A percentile compares a stretch with the other conserved stretches of the same genome.
Conservation (phyloP, 2,888 invertebrate genomes). For the Beris chalybata region DNA sequence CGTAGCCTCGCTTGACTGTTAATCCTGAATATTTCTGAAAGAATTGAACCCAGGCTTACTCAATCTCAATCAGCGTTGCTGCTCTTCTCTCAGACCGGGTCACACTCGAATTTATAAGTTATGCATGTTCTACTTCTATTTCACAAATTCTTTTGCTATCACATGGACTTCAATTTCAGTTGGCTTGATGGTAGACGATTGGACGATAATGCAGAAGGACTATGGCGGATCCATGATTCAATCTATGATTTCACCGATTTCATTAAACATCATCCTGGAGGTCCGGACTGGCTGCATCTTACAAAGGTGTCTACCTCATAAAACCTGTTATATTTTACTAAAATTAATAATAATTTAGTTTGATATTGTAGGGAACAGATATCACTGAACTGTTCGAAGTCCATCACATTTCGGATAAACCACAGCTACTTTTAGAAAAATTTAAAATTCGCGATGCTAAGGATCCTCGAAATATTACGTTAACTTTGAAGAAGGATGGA, state of each 20-base stretch:
- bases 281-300: slow-evolving; percentile 71
- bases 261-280: slow-evolving; percentile 81
- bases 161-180: slow-evolving; percentile 40
- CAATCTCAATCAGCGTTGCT: too few species aligned
- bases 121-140: too few species aligned
- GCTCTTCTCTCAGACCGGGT: too few species aligned
- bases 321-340: not conserved
- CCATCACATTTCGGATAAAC: slow-evolving; percentile 66
- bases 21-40: too few species aligned
- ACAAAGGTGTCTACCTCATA: slow-evolving; percentile 61
- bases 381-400: slow-evolving; percentile 79
- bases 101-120: too few species aligned
- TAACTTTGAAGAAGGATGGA: slow-evolving; percentile 72
- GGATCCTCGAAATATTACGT: slow-evolving; percentile 68
- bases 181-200: slow-evolving; percentile 68
- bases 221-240: slow-evolving; percentile 75
- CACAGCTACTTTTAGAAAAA: slow-evolving; percentile 64
- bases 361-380: slow-evolving; percentile 66
- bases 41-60: too few species aligned
- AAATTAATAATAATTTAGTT: not conserved
- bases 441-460: slow-evolving; percentile 68
- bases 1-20: too few species aligned
- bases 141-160: too few species aligned
- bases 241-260: slow-evolving; percentile 86
- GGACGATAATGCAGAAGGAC: slow-evolving; percentile 73